Evolutionary conservation across 2,888 invertebrate species (phyloP).

Genomic region (Sipunculus nudus): DNA sequence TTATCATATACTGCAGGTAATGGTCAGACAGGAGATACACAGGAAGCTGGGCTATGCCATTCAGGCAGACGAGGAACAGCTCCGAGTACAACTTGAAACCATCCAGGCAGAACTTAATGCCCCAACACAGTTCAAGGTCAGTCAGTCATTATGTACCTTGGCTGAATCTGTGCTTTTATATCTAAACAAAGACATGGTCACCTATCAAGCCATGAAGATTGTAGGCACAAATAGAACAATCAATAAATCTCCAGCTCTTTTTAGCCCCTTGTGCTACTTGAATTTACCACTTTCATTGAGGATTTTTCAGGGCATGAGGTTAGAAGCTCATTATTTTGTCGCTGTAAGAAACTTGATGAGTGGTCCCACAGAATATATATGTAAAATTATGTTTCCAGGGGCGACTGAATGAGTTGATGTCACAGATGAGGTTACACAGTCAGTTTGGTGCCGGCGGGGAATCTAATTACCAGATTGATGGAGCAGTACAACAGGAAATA

Average conservation of each 20-base stretch:
- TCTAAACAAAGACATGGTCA: neutral
- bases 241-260: too few species aligned
- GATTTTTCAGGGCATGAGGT: too few species aligned
- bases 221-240: conserved; percentile 3
- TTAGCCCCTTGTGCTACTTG: too few species aligned
- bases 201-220: too few species aligned
- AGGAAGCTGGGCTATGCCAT: conserved; percentile 88
- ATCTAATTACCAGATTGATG: conserved; percentile 83
- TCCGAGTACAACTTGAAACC: conserved; percentile 86
- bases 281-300: too few species aligned
- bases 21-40: conserved; percentile 86
- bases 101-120: conserved; percentile 87
- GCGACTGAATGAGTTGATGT: conserved; percentile 87
- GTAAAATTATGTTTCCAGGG: too few species aligned
- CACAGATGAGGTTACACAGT: conserved; percentile 75
- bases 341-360: too few species aligned
- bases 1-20: conserved; percentile 71
- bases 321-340: too few species aligned
- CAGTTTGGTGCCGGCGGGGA: conserved; percentile 68
- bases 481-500: conserved; percentile 71
- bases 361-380: too few species aligned
- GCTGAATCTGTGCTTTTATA: neutral
- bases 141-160: too few species aligned
- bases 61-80: conserved; percentile 87
- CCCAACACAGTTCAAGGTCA: conserved; percentile 90